These are phyloP conservation scores for Sardina pilchardus DNA, from an alignment of 2,113 vertebrate species.

Conservation along the genomic window DNA sequence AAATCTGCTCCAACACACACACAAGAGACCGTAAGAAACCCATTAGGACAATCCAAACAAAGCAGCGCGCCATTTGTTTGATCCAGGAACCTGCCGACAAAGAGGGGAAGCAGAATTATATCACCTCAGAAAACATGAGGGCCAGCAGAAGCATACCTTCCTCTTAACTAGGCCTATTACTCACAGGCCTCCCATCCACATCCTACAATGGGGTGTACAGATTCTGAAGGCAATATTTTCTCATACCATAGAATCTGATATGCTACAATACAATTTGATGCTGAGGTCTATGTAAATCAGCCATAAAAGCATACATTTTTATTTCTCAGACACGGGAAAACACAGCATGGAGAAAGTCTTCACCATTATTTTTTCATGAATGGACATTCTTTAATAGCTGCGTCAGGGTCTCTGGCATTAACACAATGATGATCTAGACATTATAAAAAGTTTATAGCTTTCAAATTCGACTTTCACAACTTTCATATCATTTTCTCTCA, in stretches of 20 bases:
- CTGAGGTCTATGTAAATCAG: not conserved
- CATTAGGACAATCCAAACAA: slow-evolving; percentile 17
- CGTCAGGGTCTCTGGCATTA: too few species aligned
- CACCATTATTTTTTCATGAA: too few species aligned
- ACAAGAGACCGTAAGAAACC: not conserved
- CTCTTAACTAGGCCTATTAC: not conserved
- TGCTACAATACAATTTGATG: too few species aligned
- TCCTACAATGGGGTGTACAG: not conserved
- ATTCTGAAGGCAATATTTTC: not conserved
- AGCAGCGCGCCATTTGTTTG: not conserved
- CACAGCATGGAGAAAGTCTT: not conserved
- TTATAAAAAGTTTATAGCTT: too few species aligned
- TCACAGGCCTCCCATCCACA: not conserved
- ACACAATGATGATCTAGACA: too few species aligned
- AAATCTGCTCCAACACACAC: not conserved
- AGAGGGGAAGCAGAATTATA: slow-evolving; percentile 28
- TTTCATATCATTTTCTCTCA: too few species aligned
- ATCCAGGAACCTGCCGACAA: slow-evolving; percentile 33
- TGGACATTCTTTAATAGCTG: too few species aligned
- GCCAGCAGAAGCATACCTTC: not conserved
- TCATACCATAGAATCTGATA: not conserved
- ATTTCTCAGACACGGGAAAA: too few species aligned
- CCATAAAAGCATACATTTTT: not conserved
- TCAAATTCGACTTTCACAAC: too few species aligned
- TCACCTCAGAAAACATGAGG: slow-evolving; percentile 3